Percentiles rank a stretch among this genome's conserved stretches.
These are phyloP conservation scores for Gnatocerus cornutus DNA, from an alignment of 2,888 invertebrate species.

Conservation along the genomic window DNA sequence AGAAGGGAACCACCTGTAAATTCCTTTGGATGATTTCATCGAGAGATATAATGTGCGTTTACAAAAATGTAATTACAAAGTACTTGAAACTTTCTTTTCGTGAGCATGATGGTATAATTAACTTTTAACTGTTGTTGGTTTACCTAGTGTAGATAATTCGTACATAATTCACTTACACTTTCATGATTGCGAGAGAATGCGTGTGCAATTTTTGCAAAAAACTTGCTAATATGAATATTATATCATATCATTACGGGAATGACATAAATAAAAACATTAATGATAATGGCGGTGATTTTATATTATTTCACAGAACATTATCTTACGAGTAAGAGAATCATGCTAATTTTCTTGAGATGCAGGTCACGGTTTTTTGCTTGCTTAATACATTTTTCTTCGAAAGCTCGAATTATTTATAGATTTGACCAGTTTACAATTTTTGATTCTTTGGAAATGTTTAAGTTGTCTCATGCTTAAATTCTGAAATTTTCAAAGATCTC, in stretches of 20 bases:
- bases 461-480: no score
- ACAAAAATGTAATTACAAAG: slow-evolving; percentile 9
- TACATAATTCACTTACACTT: background rate
- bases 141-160: background rate
- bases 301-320: slow-evolving; percentile 2
- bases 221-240: background rate
- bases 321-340: background rate
- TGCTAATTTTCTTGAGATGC: background rate
- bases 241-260: no score
- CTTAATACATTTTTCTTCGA: no score
- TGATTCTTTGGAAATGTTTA: no score
- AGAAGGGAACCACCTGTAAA: slow-evolving; percentile 15
- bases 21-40: slow-evolving; percentile 22
- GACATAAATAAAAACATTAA: no score
- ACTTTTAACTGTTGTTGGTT: background rate
- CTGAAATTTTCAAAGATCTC: no score
- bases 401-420: no score
- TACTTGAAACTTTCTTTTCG: slow-evolving; percentile 18
- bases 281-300: background rate
- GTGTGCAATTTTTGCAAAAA: background rate
- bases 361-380: background rate
- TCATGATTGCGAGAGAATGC: background rate
- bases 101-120: slow-evolving; percentile 1
- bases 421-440: no score
- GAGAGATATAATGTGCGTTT: slow-evolving; percentile 11